Base-by-base conservation (phyloP, 2,797 vertebrate species). In the Ciconia nigra region DNA sequence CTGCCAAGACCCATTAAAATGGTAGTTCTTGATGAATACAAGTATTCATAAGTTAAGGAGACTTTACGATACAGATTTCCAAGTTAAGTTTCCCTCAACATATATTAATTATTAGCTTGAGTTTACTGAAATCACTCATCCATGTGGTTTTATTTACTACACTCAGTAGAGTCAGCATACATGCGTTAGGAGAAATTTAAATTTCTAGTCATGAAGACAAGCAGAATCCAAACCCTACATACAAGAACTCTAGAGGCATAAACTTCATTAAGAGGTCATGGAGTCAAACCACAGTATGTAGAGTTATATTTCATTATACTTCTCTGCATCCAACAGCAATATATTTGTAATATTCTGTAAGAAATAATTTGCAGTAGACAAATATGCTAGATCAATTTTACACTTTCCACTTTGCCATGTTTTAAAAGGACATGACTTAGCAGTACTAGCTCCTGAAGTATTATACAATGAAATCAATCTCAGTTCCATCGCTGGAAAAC, bases 1-100 rank as follows among this genome's bases (percentile, higher is more conserved):
- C 95, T 96, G 95, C 65, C 0, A 2, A 92, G 86, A 77, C 69
- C 91, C 78, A 89, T 89, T 93, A 94, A 95, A 95, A 93, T 78
- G 87, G 94, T 94, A 93, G 92, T 31, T 95, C 76, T 88, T 89
- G 84, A 94, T 95, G 84, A 97, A 95, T 87, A 65, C 39, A 89
- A 86, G 90, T 62, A 96, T 96, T 96, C 90, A 96, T 86, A 71
- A 83, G 46, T 82, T 88, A 81, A 71, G 33, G 3, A 44, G 35
- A 87, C 76, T 87, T 83, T 25, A 83, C 33, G 61, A 94, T 89
- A 83, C 49, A 74, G 63, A 93, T 63, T 95, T 76, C 52, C 55
- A 90, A 89, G 72, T 71, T 77, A 86, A 72, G 29, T 85, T 84
- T 77, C 74, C 63, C 44, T 87, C 73, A 85, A 74, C 15, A 35